phyloP scores from a whole-genome alignment of 2,888 invertebrate genomes.

The Hydrotaea cyrtoneurina region DNA sequence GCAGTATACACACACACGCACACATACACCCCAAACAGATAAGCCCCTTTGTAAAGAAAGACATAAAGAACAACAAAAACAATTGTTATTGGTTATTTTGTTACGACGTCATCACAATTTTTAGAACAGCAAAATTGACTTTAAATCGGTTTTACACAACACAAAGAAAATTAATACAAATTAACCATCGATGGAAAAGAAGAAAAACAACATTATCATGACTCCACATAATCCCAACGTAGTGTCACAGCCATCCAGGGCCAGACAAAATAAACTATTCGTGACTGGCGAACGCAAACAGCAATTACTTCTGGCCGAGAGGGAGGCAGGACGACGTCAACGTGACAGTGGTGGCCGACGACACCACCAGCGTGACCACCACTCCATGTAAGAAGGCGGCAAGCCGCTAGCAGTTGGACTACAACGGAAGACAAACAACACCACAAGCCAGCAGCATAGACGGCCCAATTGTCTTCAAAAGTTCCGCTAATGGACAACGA shows the following conservation, averaged over 20 bases:
- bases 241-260: background rate
- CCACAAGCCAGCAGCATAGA: background rate
- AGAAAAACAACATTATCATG: background rate
- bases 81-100: background rate
- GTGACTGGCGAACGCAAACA: conserved; percentile 48
- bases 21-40: too few relatives aligned
- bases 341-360: too few relatives aligned
- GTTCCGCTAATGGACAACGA: background rate
- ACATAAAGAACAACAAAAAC: background rate
- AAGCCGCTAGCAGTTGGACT: background rate
- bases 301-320: conserved; percentile 48
- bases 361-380: background rate
- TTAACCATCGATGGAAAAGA: background rate
- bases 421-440: background rate
- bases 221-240: background rate
- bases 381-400: background rate
- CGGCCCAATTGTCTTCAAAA: background rate
- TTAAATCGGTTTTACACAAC: conserved; percentile 6
- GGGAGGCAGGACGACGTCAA: conserved; percentile 38
- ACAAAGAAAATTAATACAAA: conserved; percentile 13
- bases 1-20: background rate
- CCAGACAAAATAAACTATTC: conserved; percentile 48
- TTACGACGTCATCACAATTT: background rate
- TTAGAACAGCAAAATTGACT: background rate
- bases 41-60: background rate